phyloP scores from a whole-genome alignment of 2,113 vertebrate species.

The Sphyrna mokarran region DNA sequence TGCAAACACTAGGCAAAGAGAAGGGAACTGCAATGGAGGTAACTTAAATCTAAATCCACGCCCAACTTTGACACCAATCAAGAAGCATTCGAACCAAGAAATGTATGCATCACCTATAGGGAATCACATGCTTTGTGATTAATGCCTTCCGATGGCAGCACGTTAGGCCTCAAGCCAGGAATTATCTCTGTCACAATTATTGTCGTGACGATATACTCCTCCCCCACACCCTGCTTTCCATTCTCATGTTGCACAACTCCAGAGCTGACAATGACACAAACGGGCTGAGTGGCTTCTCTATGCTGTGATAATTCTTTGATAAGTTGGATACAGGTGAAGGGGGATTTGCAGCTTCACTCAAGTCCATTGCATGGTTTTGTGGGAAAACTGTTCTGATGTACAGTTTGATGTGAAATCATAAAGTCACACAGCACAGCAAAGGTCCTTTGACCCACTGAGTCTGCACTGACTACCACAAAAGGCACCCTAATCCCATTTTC shows the following conservation, averaged over 20 bases:
- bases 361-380: background rate
- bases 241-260: background rate
- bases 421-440: too few relatives aligned
- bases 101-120: background rate
- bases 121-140: background rate
- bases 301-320: too few relatives aligned
- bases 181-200: too few relatives aligned
- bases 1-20: background rate
- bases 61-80: background rate
- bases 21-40: background rate
- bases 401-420: background rate
- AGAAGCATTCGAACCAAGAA: background rate
- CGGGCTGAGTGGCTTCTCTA: too few relatives aligned
- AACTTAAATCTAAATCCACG: background rate
- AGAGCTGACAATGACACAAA: background rate
- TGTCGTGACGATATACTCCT: too few relatives aligned
- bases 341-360: background rate
- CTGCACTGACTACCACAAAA: too few relatives aligned
- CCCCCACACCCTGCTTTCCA: background rate
- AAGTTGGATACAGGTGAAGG: background rate
- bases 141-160: background rate
- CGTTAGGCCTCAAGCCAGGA: background rate
- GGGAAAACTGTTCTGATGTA: background rate
- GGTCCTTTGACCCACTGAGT: too few relatives aligned
- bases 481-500: too few relatives aligned